phyloP scores from a whole-genome alignment of 2,888 invertebrate genomes.

The Eilema sororculum region DNA sequence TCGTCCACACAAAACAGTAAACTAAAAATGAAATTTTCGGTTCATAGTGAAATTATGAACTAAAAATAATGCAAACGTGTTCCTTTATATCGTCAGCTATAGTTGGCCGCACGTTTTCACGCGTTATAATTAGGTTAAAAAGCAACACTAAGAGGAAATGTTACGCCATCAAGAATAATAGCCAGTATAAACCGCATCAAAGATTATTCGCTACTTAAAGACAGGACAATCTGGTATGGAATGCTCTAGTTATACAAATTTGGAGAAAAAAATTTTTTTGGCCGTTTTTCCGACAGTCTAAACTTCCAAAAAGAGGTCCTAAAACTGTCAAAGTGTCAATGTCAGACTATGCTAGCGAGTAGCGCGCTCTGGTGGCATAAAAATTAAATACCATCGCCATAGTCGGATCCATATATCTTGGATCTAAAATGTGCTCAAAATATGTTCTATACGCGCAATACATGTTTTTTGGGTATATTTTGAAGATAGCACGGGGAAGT shows the following conservation, averaged over 20 bases:
- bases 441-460: too few relatives aligned
- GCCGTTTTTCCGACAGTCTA: neutral
- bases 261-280: neutral
- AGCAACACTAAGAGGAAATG: neutral
- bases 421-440: too few relatives aligned
- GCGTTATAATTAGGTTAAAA: neutral
- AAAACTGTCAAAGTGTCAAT: neutral
- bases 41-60: neutral
- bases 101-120: neutral
- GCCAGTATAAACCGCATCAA: too few relatives aligned
- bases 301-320: neutral
- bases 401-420: too few relatives aligned
- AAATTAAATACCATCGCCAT: neutral
- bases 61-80: neutral
- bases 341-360: neutral
- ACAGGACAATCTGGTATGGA: neutral
- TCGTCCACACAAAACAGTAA: neutral
- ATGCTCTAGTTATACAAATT: neutral
- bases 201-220: neutral
- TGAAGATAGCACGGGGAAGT: too few relatives aligned
- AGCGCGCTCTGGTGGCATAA: conserved; percentile 4
- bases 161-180: neutral
- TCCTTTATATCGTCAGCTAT: neutral
- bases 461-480: too few relatives aligned
- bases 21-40: neutral